These are phyloP conservation scores for Limnephilus rhombicus DNA, from an alignment of 2,888 invertebrate species.

Conservation along the genomic window DNA sequence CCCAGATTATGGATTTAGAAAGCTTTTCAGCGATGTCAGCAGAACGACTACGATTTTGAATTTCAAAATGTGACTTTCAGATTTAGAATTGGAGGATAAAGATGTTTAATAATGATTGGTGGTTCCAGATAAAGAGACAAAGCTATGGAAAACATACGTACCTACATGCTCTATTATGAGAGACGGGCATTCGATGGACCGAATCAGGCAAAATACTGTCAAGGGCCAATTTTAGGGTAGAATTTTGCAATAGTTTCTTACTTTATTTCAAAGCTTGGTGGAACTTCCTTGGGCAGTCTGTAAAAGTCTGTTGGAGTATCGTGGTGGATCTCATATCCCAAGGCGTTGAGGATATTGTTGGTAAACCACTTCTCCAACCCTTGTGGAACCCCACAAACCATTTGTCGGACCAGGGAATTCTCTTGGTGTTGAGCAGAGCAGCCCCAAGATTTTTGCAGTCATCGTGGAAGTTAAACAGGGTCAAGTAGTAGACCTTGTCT, in stretches of 20 bases:
- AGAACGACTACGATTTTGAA: too few species aligned
- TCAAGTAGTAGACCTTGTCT: conserved; percentile 46
- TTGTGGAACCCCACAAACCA: conserved; percentile 68
- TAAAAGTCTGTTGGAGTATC: conserved; percentile 63
- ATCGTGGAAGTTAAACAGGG: conserved; percentile 55
- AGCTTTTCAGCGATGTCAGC: too few species aligned
- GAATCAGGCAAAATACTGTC: too few species aligned
- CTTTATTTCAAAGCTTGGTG: conserved; percentile 61
- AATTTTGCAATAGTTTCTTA: conserved; percentile 35
- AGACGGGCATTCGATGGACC: too few species aligned
- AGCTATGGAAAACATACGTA: too few species aligned
- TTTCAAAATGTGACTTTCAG: too few species aligned
- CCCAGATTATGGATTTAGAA: too few species aligned
- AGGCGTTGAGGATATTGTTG: conserved; percentile 66
- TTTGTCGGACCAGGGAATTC: conserved; percentile 68
- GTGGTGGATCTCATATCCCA: conserved; percentile 60
- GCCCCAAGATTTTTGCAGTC: conserved; percentile 41
- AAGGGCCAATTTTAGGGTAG: background rate
- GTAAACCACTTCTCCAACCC: conserved; percentile 66
- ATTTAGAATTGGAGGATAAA: too few species aligned
- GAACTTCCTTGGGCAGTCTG: conserved; percentile 65
- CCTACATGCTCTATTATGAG: too few species aligned
- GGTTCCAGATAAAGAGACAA: too few species aligned
- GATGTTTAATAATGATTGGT: too few species aligned
- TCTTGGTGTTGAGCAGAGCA: conserved; percentile 67